Evolutionary conservation across 2,888 invertebrate species (phyloP), one percentile per base, ranked within the genome.

Genomic region (Syrphus vitripennis): DNA sequence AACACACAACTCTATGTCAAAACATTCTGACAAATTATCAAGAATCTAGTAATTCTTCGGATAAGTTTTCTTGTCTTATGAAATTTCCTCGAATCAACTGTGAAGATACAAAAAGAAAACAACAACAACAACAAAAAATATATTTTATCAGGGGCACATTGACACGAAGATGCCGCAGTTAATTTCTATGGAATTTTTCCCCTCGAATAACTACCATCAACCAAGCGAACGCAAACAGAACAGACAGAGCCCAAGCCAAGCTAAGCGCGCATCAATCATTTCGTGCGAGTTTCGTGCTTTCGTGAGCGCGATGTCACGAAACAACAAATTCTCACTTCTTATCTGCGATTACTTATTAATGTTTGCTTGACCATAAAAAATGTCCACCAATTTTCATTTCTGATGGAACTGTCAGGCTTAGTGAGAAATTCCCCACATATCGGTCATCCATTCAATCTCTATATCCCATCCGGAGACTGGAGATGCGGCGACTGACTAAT

Each of bases 381-480:
- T 78, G 82, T 86, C 86, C 82, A 86, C 86, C 86, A 82, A 86
- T 86, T 82, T 86, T 82, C 74, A 86, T 77, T 78, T 82, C 86
- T 78, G 84, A 81, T 77, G 84, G 84, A 86, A 81, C 81, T 86
- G 86, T 78, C 82, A 86, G 77, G 40, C 63, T 74, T 45, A 74
- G 77, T 82, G 82, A 86, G 86, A 84, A 72, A 86, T 86, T 82
- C 77, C 48, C 63, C 40, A 74, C 72, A 81, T 81, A 82, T 86
- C 70, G 86, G 77, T 86, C 86, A 77, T 71, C 75, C 67, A 48
- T 67, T 48, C 16, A 48, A n/a, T n/a, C n/a, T n/a, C n/a, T n/a
- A n/a, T n/a, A n/a, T n/a, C 31, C 29, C 24, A 10, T 55, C 29
- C 21, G 4, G 14, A 2, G 29, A 5, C 9, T n/a, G 19, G 21